A percentile compares a stretch with the other conserved stretches of the same genome.
Evolutionary conservation across 2,113 vertebrate species (phyloP).

Genomic region (Jacana jacana): DNA sequence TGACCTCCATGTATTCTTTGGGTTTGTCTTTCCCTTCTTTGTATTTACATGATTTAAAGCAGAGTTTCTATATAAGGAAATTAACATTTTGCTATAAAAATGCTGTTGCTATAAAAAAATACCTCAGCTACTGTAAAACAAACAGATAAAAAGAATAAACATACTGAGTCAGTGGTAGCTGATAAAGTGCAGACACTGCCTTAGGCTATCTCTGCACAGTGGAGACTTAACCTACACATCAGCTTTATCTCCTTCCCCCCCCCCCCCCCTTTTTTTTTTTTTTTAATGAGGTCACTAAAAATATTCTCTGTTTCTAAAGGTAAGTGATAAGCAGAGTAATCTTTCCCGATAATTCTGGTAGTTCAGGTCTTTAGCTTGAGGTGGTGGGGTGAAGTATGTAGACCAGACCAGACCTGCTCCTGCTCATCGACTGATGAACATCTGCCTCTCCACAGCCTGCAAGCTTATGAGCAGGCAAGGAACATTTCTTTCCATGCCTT

Average conservation of each 20-base stretch:
- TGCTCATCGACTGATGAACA: accelerated
- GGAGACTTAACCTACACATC: conserved; percentile 31
- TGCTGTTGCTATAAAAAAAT: conserved; percentile 5
- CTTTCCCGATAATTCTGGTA: conserved; percentile 33
- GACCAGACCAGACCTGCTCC: background rate
- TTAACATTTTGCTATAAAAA: conserved; percentile 34
- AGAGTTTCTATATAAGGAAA: background rate
- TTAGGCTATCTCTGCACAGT: conserved; percentile 36
- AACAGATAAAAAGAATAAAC: conserved; percentile 55
- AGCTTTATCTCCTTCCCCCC: conserved; percentile 51
- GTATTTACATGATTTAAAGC: background rate
- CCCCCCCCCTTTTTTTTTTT: no score
- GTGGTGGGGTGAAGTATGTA: background rate
- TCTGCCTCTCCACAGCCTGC: background rate
- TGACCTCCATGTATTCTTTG: background rate
- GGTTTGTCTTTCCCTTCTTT: background rate
- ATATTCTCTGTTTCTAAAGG: conserved; percentile 61
- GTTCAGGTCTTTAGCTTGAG: background rate
- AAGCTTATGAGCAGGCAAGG: background rate
- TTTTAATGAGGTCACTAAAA: conserved; percentile 47
- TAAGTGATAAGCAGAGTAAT: conserved; percentile 61
- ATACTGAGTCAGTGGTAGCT: conserved; percentile 32
- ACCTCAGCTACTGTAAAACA: conserved; percentile 2
- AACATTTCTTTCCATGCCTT: background rate
- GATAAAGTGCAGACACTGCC: conserved; percentile 43